Base-by-base conservation (phyloP, 2,797 vertebrate genomes). In the Pangasius krempfi region DNA sequence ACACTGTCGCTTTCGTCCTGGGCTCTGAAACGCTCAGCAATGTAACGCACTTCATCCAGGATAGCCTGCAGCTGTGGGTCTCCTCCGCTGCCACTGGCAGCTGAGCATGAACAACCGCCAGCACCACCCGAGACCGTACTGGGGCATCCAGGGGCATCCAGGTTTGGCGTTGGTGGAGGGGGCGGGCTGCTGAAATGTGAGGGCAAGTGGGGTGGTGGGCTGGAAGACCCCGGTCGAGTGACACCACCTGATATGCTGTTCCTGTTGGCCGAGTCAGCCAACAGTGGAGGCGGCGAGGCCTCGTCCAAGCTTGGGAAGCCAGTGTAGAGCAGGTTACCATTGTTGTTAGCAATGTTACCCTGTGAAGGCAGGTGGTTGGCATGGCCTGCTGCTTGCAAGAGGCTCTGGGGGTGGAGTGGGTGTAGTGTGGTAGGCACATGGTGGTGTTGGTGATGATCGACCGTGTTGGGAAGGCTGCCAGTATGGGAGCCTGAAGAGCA, bases 401-500 rank as follows among this genome's bases (percentile, higher is more conserved):
- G 94, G 91, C 92, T 95, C 87, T 96, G 95, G 0, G 96, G 95
- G 91, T 97, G 96, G 66, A 96, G 92, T 0, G 94, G 94, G 84
- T 96, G 95, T 5, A 96, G 92, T 44, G 90, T 90, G 72, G 94
- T 89, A 75, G 95, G 94, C 0, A 84, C 79, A 60, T 90, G 92
- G 52, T 91, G 90, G 85, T 91, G 92, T 37, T 90, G 86, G n/a
- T 90, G 92, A 44, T 91, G 90, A 84, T 92, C 92, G 1, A 79
- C n/a, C 0, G 94, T 93, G 88, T 96, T 94, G 27, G 95, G 92
- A 78, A 96, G 93, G 91, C 95, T 95, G 75, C 95, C 95, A 0
- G 94, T 96, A 88, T 96, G 95, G 3, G 96, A 96, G 20, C 95
- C 96, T 0, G 96, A 96, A 84, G 96, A 97, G 91, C 96, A 97